Base-by-base conservation (phyloP, 2,888 invertebrate species). In the Trichogramma dendrolimi region DNA sequence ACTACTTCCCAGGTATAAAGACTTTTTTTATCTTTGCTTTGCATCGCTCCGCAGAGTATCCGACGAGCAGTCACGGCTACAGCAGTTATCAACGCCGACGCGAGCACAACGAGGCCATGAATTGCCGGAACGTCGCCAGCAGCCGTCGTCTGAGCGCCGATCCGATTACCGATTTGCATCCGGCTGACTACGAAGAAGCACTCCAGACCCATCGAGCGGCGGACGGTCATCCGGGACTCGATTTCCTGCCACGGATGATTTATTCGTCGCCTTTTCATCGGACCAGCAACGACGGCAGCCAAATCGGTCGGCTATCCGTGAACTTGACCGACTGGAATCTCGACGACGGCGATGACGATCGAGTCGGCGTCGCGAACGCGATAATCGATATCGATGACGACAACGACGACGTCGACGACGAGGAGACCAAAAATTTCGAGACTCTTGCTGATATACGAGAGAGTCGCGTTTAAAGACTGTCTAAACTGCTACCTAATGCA, bases 381-480 rank as follows among this genome's bases (percentile, higher is more conserved):
- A 58, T 58, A 49, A 44, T 55, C 55, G 39, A 40, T 7, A 10
- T n/a, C 27, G 59, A 56, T 2, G 43, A 44, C 51, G 62, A 65
- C 39, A 63, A 64, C 14, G 46, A 55, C n/a, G 11, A 14, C 7
- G 58, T 50, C 42, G 66, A 67, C n/a, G 70, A 70, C 0, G 70
- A 70, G 5, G 72, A 71, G 6, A 57, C 64, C 10, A 68, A 69
- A 8, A 73, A 77, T 67, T 77, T 77, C 52, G 71, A 73, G 41
- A 72, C 75, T 7, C 68, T 77, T 5, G 73, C 77, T 4, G 77
- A 77, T 55, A 77, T 77, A 61, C 74, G 77, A 2, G 77, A 77
- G 47, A 77, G 77, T 64, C 69, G 77, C 63, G 77, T 77, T 41
- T 77, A 69, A 73, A 65, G 61, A 62, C 63, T 63, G 61, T 58